These are phyloP conservation scores for Autographa pulchrina DNA, from an alignment of 2,888 invertebrate species.

Conservation along the genomic window DNA sequence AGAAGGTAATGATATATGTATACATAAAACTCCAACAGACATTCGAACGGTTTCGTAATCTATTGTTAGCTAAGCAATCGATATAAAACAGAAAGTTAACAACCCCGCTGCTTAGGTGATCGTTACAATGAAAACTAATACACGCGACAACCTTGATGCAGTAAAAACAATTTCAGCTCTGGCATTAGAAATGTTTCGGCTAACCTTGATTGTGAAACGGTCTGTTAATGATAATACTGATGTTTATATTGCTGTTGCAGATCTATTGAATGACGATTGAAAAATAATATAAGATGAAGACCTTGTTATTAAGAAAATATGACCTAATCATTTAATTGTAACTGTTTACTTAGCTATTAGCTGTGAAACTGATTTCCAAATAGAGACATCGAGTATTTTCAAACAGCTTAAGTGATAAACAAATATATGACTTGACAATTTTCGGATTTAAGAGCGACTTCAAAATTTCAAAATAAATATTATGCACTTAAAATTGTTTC, in stretches of 20 bases:
- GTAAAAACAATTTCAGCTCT: slow-evolving; percentile 42
- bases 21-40: too few relatives aligned
- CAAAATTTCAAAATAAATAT: not conserved
- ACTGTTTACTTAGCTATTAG: not conserved
- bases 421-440: not conserved
- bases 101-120: slow-evolving; percentile 19
- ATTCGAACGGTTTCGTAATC: too few relatives aligned
- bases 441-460: not conserved
- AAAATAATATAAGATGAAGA: slow-evolving; percentile 16
- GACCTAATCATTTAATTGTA: not conserved
- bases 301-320: slow-evolving; percentile 21
- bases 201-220: slow-evolving; percentile 45
- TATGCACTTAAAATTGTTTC: slow-evolving; percentile 1
- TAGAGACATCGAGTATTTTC: not conserved
- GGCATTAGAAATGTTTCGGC: slow-evolving; percentile 43
- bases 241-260: slow-evolving; percentile 27
- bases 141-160: slow-evolving; percentile 38
- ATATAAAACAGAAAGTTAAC: slow-evolving; percentile 11
- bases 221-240: slow-evolving; percentile 23
- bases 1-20: too few relatives aligned
- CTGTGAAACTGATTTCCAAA: not conserved
- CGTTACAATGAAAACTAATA: slow-evolving; percentile 28
- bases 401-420: not conserved
- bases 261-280: slow-evolving; percentile 23
- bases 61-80: not conserved